These are phyloP conservation scores for Eulemur coronatus DNA, from an alignment of 2,797 vertebrate genomes.

Conservation along the genomic window DNA sequence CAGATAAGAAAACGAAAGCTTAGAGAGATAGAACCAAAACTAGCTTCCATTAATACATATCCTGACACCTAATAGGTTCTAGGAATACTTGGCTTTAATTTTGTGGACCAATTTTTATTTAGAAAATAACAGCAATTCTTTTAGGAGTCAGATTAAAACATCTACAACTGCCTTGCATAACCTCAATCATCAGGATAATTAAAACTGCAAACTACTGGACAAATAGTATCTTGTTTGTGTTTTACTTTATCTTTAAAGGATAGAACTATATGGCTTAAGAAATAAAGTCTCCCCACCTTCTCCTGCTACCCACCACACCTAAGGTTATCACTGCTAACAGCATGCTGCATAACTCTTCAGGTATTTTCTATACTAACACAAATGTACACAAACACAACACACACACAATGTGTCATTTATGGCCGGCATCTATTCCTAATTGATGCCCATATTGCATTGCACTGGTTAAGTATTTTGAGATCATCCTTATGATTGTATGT, in stretches of 20 bases:
- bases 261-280: background rate
- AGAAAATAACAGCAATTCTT: background rate
- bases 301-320: background rate
- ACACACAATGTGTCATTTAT: background rate
- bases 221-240: background rate
- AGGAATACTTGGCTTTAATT: background rate
- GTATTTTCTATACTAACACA: background rate
- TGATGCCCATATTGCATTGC: background rate
- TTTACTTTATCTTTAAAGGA: slow-evolving; percentile 10
- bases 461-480: slow-evolving; percentile 16
- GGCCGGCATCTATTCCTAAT: background rate
- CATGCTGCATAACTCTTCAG: background rate
- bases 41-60: background rate
- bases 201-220: slow-evolving; percentile 14
- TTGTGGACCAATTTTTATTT: slow-evolving; percentile 24
- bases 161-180: background rate
- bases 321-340: background rate
- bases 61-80: background rate
- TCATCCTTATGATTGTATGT: background rate
- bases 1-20: background rate
- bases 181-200: background rate
- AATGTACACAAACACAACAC: background rate
- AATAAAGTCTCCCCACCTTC: background rate
- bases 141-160: background rate
- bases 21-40: background rate